phyloP scores from a whole-genome alignment of 2,888 invertebrate genomes.

The Tineola bisselliella region DNA sequence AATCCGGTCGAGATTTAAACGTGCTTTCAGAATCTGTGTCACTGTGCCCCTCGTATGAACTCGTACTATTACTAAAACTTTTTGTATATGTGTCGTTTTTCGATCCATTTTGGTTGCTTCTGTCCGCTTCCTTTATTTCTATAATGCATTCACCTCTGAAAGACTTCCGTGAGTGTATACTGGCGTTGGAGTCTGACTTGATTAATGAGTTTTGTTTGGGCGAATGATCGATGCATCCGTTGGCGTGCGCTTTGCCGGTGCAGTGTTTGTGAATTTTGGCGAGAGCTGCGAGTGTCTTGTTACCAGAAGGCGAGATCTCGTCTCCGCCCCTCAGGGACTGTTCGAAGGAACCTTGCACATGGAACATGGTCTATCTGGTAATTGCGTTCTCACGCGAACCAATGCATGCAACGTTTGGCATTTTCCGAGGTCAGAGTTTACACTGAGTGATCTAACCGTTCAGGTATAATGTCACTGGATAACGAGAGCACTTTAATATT shows the following conservation, averaged over 20 bases:
- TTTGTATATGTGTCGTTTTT: conserved; percentile 45
- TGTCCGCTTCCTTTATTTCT: conserved; percentile 51
- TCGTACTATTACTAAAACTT: conserved; percentile 69
- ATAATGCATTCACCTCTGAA: conserved; percentile 51
- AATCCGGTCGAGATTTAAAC: conserved; percentile 40
- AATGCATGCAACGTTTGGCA: conserved; percentile 34
- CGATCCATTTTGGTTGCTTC: conserved; percentile 29
- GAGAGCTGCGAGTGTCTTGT: conserved; percentile 61
- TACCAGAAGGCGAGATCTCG: conserved; percentile 52
- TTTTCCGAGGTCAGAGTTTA: conserved; percentile 44
- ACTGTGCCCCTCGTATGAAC: conserved; percentile 73
- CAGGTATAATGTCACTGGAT: conserved; percentile 47
- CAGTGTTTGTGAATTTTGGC: conserved; percentile 76
- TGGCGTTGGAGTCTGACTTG: conserved; percentile 57
- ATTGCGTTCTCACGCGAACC: conserved; percentile 35
- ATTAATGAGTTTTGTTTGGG: conserved; percentile 47
- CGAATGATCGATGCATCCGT: conserved; percentile 70
- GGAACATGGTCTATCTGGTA: conserved; percentile 40
- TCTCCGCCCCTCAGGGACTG: conserved; percentile 67
- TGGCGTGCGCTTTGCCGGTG: conserved; percentile 80
- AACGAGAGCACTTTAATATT: conserved; percentile 36
- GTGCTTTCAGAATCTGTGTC: conserved; percentile 73
- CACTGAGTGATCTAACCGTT: conserved; percentile 31
- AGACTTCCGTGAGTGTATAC: conserved; percentile 53
- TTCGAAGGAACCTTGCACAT: conserved; percentile 66